Conservation (phyloP, 2,888 invertebrate genomes). For the Sphinx pinastri region DNA sequence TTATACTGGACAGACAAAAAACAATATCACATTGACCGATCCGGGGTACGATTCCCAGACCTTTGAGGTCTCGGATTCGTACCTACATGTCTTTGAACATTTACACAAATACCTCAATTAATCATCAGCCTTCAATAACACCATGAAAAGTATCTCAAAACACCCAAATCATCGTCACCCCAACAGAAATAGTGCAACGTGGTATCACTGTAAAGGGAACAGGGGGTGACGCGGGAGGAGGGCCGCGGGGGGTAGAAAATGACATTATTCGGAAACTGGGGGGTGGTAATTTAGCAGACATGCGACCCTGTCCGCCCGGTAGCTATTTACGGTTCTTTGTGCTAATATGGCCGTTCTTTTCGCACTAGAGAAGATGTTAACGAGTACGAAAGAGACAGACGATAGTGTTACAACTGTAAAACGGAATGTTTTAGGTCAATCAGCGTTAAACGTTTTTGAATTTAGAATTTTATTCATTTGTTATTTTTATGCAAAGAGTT, state of each 20-base stretch:
- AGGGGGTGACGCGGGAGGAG: not conserved
- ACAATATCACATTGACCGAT: no score
- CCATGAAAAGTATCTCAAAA: not conserved
- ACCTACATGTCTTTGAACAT: not conserved
- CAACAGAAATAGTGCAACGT: slow-evolving; percentile 22
- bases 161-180: not conserved
- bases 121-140: not conserved
- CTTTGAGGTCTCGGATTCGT: no score
- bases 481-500: no score
- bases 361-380: not conserved
- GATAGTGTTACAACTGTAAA: slow-evolving; percentile 4
- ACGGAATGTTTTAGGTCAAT: not conserved
- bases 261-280: slow-evolving; percentile 14
- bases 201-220: not conserved
- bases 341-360: not conserved
- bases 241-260: slow-evolving; percentile 6
- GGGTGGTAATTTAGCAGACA: slow-evolving; percentile 21
- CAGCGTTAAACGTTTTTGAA: not conserved
- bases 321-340: slow-evolving; percentile 16
- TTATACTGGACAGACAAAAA: no score
- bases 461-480: not conserved
- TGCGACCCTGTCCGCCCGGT: slow-evolving; percentile 5
- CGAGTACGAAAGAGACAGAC: not conserved
- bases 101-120: not conserved
- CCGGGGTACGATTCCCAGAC: no score